A percentile compares a stretch with the other conserved stretches of the same genome.
These are phyloP conservation scores for Fregetta grallaria DNA, from an alignment of 2,113 vertebrate species.

Conservation along the genomic window DNA sequence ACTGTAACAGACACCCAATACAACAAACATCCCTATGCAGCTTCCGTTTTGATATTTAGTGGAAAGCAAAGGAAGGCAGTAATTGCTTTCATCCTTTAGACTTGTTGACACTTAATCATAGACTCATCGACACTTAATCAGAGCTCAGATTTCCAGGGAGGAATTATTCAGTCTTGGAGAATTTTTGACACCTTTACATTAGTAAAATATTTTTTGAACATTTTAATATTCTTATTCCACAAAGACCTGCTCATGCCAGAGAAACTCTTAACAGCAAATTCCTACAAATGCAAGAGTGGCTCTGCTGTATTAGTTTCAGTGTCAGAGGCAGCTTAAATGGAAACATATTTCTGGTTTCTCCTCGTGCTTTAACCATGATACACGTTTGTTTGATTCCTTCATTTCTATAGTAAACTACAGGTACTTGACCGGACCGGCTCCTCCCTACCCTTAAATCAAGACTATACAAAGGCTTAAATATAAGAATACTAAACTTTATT, in stretches of 20 bases:
- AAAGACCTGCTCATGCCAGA: background rate
- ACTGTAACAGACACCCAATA: background rate
- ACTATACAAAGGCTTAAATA: background rate
- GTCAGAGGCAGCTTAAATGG: background rate
- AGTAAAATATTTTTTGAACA: background rate
- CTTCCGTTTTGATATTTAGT: background rate
- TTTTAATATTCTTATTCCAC: background rate
- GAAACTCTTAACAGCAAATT: background rate
- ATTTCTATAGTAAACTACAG: background rate
- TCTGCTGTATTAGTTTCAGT: background rate
- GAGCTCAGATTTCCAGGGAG: background rate
- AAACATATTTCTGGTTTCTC: background rate
- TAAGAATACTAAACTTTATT: background rate
- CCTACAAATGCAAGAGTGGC: background rate
- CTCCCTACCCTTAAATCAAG: background rate
- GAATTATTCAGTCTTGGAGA: background rate
- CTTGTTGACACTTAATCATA: background rate
- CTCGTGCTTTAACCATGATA: background rate
- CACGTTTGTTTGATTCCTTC: background rate
- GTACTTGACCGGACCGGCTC: background rate
- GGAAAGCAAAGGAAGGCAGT: background rate
- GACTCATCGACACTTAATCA: background rate
- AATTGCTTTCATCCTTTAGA: constrained; percentile 11
- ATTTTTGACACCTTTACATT: background rate
- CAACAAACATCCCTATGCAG: background rate